Conservation (phyloP, 2,113 vertebrate species). For the Onychorhynchus coronatus region DNA sequence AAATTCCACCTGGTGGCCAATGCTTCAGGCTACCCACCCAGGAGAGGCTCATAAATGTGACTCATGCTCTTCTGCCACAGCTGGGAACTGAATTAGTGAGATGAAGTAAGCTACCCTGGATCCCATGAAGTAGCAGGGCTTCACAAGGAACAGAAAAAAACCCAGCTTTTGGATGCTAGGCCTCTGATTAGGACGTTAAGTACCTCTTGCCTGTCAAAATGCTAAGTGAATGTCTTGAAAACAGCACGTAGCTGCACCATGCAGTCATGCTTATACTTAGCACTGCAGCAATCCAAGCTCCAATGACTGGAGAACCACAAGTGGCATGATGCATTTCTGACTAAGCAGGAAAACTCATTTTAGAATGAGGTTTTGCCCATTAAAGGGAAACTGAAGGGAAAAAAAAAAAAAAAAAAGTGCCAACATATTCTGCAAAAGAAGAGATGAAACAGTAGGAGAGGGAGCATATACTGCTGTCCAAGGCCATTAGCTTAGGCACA, state of each 20-base stretch:
- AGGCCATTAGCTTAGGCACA: background rate
- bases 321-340: conserved; percentile 44
- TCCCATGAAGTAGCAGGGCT: background rate
- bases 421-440: conserved; percentile 6
- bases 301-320: conserved; percentile 25
- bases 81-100: background rate
- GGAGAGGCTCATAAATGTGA: background rate
- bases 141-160: background rate
- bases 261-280: conserved; percentile 45
- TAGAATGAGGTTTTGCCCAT: conserved; percentile 30
- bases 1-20: background rate
- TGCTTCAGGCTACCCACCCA: background rate
- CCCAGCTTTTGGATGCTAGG: background rate
- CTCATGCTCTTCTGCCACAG: background rate
- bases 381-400: conserved; percentile 20
- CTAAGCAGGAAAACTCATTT: conserved; percentile 49
- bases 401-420: background rate
- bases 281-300: conserved; percentile 30
- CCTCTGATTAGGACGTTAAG: background rate
- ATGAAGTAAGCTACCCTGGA: background rate
- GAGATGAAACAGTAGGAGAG: background rate
- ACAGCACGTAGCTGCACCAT: background rate
- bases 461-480: background rate
- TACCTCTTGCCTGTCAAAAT: conserved; percentile 14
- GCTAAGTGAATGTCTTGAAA: background rate